These are phyloP conservation scores for Danio aesculapii DNA, from an alignment of 2,797 vertebrate genomes.

Conservation along the genomic window DNA sequence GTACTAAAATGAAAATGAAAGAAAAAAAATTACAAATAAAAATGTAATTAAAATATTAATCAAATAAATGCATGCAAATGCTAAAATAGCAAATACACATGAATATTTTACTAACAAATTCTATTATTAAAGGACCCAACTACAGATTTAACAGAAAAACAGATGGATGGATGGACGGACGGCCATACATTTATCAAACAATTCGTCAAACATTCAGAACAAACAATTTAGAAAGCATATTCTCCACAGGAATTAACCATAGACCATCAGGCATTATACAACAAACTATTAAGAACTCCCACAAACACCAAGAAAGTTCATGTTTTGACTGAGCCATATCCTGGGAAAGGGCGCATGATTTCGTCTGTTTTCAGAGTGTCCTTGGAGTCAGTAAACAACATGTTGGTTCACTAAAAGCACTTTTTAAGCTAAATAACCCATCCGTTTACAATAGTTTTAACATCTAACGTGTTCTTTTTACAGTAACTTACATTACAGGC, in stretches of 20 bases:
- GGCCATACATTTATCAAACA: not conserved
- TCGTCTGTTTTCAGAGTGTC: not conserved
- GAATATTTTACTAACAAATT: too few species aligned
- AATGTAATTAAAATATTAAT: too few species aligned
- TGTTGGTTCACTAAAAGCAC: not conserved
- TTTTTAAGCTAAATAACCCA: not conserved
- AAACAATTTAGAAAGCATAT: not conserved
- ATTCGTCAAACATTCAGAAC: not conserved
- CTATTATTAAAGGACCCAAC: too few species aligned
- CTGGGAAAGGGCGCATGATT: not conserved
- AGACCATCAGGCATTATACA: slow-evolving; percentile 10
- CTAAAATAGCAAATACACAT: too few species aligned
- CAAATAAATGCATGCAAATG: too few species aligned
- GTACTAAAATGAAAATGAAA: too few species aligned
- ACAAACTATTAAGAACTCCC: slow-evolving; percentile 9
- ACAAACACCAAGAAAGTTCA: slow-evolving; percentile 20
- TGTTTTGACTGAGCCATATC: slow-evolving; percentile 19
- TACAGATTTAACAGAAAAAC: too few species aligned
- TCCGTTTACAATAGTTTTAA: not conserved
- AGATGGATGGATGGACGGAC: too few species aligned
- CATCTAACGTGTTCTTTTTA: not conserved
- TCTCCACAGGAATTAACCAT: not conserved
- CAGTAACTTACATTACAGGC: not conserved
- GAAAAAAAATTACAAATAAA: too few species aligned
- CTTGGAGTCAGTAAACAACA: not conserved